Base-by-base conservation (phyloP, 2,888 invertebrate genomes). In the Pseudoips prasinana region DNA sequence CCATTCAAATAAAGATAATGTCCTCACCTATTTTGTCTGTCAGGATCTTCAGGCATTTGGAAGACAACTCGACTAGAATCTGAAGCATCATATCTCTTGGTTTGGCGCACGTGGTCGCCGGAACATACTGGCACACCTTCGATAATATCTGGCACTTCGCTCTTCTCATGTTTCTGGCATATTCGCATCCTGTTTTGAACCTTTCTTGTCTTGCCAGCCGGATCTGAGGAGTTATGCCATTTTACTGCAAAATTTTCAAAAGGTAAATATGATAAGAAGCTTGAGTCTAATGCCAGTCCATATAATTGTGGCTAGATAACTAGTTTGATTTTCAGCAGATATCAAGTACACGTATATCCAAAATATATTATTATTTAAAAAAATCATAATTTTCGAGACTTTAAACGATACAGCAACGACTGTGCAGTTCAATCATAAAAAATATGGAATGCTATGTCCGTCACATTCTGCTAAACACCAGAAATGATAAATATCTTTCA, bases 71-170 rank as follows among this genome's bases (percentile, higher is more conserved):
- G 71, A 17, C 64, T 62, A 1, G 73, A 54, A 1, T 80, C 80
- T 1, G 48, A 36, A 6, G 73, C 64, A 1, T 69, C 71, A 36
- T 62, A 74, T 29, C 70, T 67, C 52, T 78, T 81, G 14, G 62
- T 58, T 33, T 72, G 72, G 8, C 74, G 63, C 4, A 64, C 63
- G 30, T 79, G 73, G 29, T 83, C 83, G 3, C 75, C 79, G 0
- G 85, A 77, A 36, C 89, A 89, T 0, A 86, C 89, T 0, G 89
- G 89, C 1, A 90, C 89, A 0, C 87, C 89, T 37, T 90, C 89
- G 9, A 90, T 90, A 1, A 90, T 90, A 35, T 90, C 89, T 1
- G 89, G 89, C 2, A 89, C 89, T 49, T 89, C 89, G 14, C 66
- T 86, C 51, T 89, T 89, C 48, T 90, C 89, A 25, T 84, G 73